Conservation (phyloP, 1,140 invertebrate species). For the Scaptomyza hsui region DNA sequence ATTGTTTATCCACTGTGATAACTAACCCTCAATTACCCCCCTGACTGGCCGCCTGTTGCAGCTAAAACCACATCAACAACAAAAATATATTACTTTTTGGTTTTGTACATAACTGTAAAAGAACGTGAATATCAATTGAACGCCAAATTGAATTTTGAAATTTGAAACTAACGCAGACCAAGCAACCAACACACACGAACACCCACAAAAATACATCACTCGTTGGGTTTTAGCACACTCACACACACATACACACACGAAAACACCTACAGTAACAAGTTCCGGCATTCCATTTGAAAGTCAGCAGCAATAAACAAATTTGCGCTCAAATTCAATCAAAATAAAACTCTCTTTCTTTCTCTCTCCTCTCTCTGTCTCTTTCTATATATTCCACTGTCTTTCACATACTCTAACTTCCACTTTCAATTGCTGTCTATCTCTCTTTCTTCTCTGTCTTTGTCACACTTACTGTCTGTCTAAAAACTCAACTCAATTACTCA, state of each 20-base stretch:
- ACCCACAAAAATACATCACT: constrained; percentile 29
- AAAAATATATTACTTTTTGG: constrained; percentile 81
- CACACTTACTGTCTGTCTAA: constrained; percentile 66
- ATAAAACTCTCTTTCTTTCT: constrained; percentile 50
- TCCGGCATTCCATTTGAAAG: constrained; percentile 31
- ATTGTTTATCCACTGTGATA: constrained; percentile 7
- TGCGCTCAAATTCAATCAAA: constrained; percentile 37
- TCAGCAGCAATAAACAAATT: constrained; percentile 24
- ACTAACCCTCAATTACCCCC: neutral
- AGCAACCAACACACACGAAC: constrained; percentile 51
- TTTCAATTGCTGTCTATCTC: constrained; percentile 35
- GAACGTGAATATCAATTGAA: constrained; percentile 30
- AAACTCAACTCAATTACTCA: constrained; percentile 38
- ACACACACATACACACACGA: constrained; percentile 28
- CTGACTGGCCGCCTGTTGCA: constrained; percentile 41
- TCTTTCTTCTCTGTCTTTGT: constrained; percentile 54
- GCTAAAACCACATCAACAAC: constrained; percentile 10
- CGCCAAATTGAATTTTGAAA: constrained; percentile 44
- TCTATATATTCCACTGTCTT: constrained; percentile 38
- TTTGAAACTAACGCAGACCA: constrained; percentile 50
- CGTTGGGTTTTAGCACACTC: constrained; percentile 42
- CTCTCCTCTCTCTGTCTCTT: constrained; percentile 39
- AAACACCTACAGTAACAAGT: constrained; percentile 20
- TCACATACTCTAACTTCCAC: constrained; percentile 23
- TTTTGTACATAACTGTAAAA: constrained; percentile 74